phyloP scores from a whole-genome alignment of 2,113 vertebrate genomes.

The Cololabis saira region DNA sequence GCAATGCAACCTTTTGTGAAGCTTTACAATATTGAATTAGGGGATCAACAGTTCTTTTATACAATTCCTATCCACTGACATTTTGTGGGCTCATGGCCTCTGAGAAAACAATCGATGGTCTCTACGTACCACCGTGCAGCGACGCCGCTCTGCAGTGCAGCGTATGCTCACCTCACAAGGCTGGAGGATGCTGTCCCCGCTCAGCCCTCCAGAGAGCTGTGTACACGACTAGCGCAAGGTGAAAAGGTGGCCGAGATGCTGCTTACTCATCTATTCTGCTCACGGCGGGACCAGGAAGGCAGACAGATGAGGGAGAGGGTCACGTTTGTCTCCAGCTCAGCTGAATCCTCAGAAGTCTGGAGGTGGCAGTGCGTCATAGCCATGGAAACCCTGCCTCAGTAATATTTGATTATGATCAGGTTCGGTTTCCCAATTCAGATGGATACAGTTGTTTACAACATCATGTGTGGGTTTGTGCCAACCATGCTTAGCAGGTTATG shows the following conservation, averaged over 20 bases:
- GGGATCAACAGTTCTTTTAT: conserved; percentile 57
- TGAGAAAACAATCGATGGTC: conserved; percentile 57
- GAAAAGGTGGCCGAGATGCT: conserved; percentile 48
- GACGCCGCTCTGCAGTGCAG: conserved; percentile 15
- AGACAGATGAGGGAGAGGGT: no score
- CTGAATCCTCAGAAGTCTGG: conserved; percentile 60
- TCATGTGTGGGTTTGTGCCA: no score
- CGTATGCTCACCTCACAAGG: conserved; percentile 22
- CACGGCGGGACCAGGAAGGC: conserved; percentile 35
- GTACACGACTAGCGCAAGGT: conserved; percentile 47
- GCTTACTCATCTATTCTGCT: conserved; percentile 58
- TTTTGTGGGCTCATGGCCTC: conserved; percentile 45
- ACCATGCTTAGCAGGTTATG: no score
- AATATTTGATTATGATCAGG: conserved; percentile 62
- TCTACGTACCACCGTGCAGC: conserved; percentile 52
- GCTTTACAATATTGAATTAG: conserved; percentile 56
- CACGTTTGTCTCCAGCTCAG: conserved; percentile 23
- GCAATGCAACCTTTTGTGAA: conserved; percentile 38
- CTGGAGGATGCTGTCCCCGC: not conserved
- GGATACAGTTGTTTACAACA: no score
- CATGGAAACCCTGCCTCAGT: conserved; percentile 64
- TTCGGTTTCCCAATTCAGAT: no score
- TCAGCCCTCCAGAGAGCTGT: conserved; percentile 26
- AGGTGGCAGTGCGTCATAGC: conserved; percentile 48
- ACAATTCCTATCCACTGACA: conserved; percentile 66